Evolutionary conservation across 2,888 invertebrate genomes (phyloP).

Genomic region (Drosophila mulleri): DNA sequence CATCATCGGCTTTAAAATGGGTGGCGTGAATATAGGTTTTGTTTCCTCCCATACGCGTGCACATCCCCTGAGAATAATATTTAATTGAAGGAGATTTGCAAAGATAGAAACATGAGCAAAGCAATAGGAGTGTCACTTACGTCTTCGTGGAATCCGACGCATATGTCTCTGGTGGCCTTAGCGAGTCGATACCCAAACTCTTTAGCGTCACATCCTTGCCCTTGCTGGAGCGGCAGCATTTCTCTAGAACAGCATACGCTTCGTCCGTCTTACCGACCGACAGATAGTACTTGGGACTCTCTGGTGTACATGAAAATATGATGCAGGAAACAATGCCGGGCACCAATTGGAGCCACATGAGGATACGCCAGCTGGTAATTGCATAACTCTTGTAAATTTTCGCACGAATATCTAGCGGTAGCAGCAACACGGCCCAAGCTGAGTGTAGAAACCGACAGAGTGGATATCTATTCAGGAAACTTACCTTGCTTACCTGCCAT

Average conservation of each 20-base stretch:
- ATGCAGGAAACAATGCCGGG: slow-evolving; percentile 36
- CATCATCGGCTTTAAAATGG: slow-evolving; percentile 19
- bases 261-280: slow-evolving; percentile 16
- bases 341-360: slow-evolving; percentile 22
- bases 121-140: slow-evolving; percentile 13
- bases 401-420: slow-evolving; percentile 8
- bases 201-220: slow-evolving; percentile 32
- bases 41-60: slow-evolving; percentile 31
- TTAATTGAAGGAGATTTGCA: not conserved
- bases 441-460: not conserved
- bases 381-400: slow-evolving; percentile 3
- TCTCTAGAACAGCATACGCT: slow-evolving; percentile 34
- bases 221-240: slow-evolving; percentile 37
- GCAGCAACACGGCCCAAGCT: slow-evolving; percentile 22
- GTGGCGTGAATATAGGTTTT: slow-evolving; percentile 22
- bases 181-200: slow-evolving; percentile 17
- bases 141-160: accelerated
- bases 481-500: slow-evolving; percentile 37
- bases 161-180: not conserved
- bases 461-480: not conserved
- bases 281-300: slow-evolving; percentile 48
- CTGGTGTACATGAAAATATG: slow-evolving; percentile 29
- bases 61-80: slow-evolving; percentile 11
- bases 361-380: slow-evolving; percentile 37
- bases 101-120: not conserved